A percentile compares a stretch with the other conserved stretches of the same genome.
Conservation (phyloP, 1,140 invertebrate genomes). For the Brachionus sp. region DNA sequence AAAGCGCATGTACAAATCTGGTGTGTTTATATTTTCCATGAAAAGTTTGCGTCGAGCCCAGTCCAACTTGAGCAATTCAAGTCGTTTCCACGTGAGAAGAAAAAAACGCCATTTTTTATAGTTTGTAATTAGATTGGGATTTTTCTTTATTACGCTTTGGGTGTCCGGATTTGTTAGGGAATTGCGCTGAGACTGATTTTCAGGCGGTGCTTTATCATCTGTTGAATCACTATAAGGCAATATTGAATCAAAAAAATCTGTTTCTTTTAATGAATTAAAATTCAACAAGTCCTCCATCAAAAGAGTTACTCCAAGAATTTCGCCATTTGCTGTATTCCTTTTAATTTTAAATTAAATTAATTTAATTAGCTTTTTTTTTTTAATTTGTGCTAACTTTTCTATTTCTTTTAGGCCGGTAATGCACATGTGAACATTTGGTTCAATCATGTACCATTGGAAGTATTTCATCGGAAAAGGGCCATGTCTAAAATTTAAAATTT, state of each 20-base stretch:
- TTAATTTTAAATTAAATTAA: background rate
- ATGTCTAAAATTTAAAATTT: constrained; percentile 50
- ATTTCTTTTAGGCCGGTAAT: constrained; percentile 56
- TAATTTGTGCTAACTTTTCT: constrained; percentile 51
- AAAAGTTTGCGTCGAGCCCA: constrained; percentile 53
- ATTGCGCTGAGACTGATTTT: background rate
- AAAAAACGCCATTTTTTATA: constrained; percentile 56
- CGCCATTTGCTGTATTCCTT: constrained; percentile 58
- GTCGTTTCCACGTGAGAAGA: constrained; percentile 56
- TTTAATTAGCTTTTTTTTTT: background rate
- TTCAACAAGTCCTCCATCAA: constrained; percentile 56
- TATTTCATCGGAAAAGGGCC: constrained; percentile 55
- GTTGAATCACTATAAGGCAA: background rate
- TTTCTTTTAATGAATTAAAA: background rate
- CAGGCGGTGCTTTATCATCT: background rate
- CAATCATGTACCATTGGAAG: constrained; percentile 55
- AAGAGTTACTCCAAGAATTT: constrained; percentile 57
- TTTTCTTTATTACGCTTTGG: constrained; percentile 50
- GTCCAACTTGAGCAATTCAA: constrained; percentile 54
- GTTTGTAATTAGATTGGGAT: constrained; percentile 53
- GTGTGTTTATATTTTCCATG: constrained; percentile 52
- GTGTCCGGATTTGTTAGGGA: background rate
- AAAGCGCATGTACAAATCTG: constrained; percentile 51
- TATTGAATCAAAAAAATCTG: background rate
- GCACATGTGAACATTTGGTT: constrained; percentile 55